Evolutionary conservation across 2,113 vertebrate genomes (phyloP), one percentile per base, ranked within the genome.

Genomic region (Marmota flaviventris): DNA sequence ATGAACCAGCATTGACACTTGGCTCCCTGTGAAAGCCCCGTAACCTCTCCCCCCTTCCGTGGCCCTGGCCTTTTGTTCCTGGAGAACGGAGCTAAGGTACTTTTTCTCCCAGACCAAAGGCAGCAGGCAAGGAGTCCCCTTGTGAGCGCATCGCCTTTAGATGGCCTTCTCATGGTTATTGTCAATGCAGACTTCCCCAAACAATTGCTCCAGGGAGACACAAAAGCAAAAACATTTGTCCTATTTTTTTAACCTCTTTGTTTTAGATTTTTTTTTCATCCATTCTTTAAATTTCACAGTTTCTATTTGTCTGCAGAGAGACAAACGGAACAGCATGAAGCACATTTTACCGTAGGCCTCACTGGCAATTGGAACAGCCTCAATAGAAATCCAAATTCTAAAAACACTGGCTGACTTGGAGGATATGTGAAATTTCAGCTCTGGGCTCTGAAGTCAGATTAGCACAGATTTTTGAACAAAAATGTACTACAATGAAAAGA

Each of bases 51-150:
- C 98, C 94, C 97, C 96, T 97, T 97, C 97, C 32, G 0, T 96
- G 97, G 97, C 39, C 77, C 98, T 87, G 97, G 98, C 98, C 99
- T 98, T 98, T 98, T 99, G 98, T 99, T 99, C 98, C 98, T 70
- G 53, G 97, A 97, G 98, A 98, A 98, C 95, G 24, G 56, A 97
- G 98, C 98, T 98, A 96, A 98, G 98, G 98, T 98, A 97, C 98
- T 93, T 98, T 98, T 97, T 83, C 93, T 96, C 97, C 85, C 70
- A 77, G 94, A 98, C 93, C 88, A 78, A 93, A 98, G 98, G 98
- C 95, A 96, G 85, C 25, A 93, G 58, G 77, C 67, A 14, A 98
- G 97, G 63, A 22, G 97, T 97, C 97, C 97, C 89, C 97, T 96
- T 45, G 65, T 48, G 51, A 4, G 96, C 92, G 63, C 48, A 85